phyloP scores from a whole-genome alignment of 2,797 vertebrate species.

The Dromococcyx pavoninus region DNA sequence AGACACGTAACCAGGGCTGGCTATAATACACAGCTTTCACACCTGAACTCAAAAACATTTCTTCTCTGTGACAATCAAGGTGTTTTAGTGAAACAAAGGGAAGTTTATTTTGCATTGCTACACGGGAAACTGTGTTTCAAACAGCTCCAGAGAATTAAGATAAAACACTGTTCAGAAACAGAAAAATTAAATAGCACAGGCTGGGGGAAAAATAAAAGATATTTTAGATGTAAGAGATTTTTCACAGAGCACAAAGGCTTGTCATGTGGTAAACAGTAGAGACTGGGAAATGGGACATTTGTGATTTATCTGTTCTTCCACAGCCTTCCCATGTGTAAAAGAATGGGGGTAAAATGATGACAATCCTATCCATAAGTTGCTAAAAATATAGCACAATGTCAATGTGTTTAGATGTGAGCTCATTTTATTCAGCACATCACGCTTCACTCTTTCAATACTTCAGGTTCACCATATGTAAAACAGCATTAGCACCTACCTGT shows the following conservation, averaged over 20 bases:
- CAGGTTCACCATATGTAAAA: not conserved
- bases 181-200: not conserved
- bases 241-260: not conserved
- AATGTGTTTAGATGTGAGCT: not conserved
- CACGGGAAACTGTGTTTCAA: not conserved
- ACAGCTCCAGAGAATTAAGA: not conserved
- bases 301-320: conserved; percentile 8
- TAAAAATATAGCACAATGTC: not conserved
- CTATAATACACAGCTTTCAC: not conserved
- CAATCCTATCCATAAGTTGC: not conserved
- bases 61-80: not conserved
- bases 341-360: not conserved
- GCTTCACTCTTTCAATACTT: not conserved
- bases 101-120: not conserved
- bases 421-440: not conserved
- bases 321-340: not conserved
- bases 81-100: not conserved
- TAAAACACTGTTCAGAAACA: not conserved
- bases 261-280: not conserved
- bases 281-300: not conserved
- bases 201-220: not conserved
- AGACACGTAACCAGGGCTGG: not conserved
- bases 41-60: not conserved
- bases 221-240: not conserved
- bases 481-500: not conserved